Evolutionary conservation across 2,888 invertebrate species (phyloP).

Genomic region (Callimorpha dominula): DNA sequence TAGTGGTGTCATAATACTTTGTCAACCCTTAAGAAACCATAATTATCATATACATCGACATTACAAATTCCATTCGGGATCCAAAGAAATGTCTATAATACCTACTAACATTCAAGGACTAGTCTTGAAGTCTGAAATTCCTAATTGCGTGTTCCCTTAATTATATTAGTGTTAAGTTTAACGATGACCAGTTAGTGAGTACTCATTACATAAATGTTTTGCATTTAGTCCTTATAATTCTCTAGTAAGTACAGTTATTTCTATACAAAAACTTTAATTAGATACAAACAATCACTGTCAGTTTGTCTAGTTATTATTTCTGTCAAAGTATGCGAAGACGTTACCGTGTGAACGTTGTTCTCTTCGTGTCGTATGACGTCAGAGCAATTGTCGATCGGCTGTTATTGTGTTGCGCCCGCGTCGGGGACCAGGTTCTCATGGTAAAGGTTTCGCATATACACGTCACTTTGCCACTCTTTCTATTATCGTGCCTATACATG

Average conservation of each 20-base stretch:
- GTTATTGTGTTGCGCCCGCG: slow-evolving; percentile 57
- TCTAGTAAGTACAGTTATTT: slow-evolving; percentile 39
- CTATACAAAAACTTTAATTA: slow-evolving; percentile 55
- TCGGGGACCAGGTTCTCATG: slow-evolving; percentile 68
- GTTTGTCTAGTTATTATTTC: slow-evolving; percentile 61
- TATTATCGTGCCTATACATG: slow-evolving; percentile 41
- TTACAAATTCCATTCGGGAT: no score
- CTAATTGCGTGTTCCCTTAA: not conserved
- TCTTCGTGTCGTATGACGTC: slow-evolving; percentile 76
- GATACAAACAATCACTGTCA: slow-evolving; percentile 58
- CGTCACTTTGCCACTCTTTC: slow-evolving; percentile 66
- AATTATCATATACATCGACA: no score
- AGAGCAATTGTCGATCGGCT: slow-evolving; percentile 73
- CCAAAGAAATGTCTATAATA: no score
- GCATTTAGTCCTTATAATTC: slow-evolving; percentile 29
- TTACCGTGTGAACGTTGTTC: slow-evolving; percentile 76
- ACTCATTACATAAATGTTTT: not conserved
- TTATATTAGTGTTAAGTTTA: not conserved
- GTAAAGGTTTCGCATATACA: slow-evolving; percentile 68
- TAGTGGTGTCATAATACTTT: no score
- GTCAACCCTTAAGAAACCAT: no score
- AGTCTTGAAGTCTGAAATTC: not conserved
- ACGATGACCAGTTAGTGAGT: not conserved
- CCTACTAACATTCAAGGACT: not conserved
- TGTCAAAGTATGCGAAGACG: slow-evolving; percentile 58